A percentile compares a stretch with the other conserved stretches of the same genome.
Conservation (phyloP, 2,888 invertebrate species). For the Limenitis camilla region DNA sequence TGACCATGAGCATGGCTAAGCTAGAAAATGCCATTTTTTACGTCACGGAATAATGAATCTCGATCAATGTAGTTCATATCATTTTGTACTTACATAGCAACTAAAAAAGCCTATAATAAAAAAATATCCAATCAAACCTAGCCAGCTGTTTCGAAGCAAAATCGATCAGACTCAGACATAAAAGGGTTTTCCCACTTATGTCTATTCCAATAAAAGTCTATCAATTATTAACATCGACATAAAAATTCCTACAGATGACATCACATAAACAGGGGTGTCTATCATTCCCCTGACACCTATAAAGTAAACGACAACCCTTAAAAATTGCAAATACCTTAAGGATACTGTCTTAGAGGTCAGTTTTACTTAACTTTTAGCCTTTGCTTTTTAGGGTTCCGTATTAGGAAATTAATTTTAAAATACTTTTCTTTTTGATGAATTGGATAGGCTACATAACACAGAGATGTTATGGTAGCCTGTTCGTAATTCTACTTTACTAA, state of each 20-base stretch:
- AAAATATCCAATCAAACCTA: background rate
- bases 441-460: too few species aligned
- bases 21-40: too few species aligned
- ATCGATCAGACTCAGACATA: conserved; percentile 5
- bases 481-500: too few species aligned
- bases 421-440: too few species aligned
- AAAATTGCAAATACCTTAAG: background rate
- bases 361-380: background rate
- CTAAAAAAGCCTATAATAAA: background rate
- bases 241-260: conserved; percentile 22
- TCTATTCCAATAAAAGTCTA: conserved; percentile 13
- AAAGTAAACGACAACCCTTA: conserved; percentile 12
- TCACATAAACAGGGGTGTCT: conserved; percentile 17
- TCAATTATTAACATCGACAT: conserved; percentile 20
- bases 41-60: too few species aligned
- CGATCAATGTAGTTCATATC: too few species aligned
- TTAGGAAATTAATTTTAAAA: background rate
- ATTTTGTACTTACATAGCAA: too few species aligned
- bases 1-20: too few species aligned
- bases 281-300: conserved; percentile 16
- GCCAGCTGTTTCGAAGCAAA: background rate
- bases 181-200: conserved; percentile 10
- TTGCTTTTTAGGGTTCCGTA: background rate
- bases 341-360: background rate
- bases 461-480: too few species aligned